These are phyloP conservation scores for Ascidia mentula DNA, from an alignment of 23 tunicate genomes.

Conservation along the genomic window DNA sequence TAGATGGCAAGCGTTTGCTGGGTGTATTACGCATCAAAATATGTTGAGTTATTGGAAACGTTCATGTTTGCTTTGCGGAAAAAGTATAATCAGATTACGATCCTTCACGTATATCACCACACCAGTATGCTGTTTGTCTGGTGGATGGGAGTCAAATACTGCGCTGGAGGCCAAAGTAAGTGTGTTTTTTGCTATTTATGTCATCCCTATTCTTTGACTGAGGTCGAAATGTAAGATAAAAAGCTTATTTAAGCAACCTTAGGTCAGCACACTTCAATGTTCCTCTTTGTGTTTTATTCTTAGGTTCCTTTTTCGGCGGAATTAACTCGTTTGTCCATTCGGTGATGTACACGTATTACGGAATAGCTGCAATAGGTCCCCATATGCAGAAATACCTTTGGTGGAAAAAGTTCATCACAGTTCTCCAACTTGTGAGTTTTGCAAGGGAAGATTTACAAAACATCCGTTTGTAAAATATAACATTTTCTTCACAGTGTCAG, in stretches of 20 bases:
- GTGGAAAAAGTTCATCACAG: constrained; percentile 90
- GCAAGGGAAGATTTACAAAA: no score
- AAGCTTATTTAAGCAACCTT: no score
- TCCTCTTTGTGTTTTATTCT: background rate
- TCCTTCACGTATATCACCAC: constrained; percentile 78
- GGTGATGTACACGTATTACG: constrained; percentile 88
- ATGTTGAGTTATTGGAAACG: constrained; percentile 72
- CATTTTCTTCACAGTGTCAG: constrained; percentile 50
- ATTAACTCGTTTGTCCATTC: constrained; percentile 85
- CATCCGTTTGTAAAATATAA: no score
- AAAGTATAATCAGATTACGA: constrained; percentile 69
- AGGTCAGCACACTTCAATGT: no score
- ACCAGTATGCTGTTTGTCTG: constrained; percentile 64
- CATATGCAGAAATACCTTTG: constrained; percentile 74
- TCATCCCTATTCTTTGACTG: no score
- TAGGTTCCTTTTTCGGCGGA: constrained; percentile 76
- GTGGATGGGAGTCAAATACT: constrained; percentile 72
- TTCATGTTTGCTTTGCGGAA: constrained; percentile 70
- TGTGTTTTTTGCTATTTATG: no score
- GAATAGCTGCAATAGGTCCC: constrained; percentile 71
- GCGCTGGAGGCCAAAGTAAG: constrained; percentile 76
- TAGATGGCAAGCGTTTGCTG: constrained; percentile 84
- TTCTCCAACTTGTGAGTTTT: constrained; percentile 77
- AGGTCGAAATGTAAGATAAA: no score
- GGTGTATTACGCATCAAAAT: constrained; percentile 76